Conservation (phyloP, 2,113 vertebrate species). For the Stercorarius parasiticus region DNA sequence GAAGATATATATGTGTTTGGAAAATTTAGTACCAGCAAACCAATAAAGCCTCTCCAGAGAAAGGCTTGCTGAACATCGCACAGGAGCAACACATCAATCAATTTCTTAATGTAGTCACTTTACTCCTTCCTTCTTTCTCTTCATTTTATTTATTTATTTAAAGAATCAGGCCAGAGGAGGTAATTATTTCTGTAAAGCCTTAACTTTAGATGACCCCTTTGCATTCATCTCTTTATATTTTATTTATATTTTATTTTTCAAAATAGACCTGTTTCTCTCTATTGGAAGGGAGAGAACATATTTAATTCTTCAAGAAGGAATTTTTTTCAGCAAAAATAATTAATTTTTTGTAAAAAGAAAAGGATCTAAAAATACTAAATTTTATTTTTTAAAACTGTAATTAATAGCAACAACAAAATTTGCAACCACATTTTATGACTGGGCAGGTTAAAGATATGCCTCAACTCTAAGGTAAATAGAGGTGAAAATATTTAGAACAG, state of each 20-base stretch:
- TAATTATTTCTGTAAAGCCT: not conserved
- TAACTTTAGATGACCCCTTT: not conserved
- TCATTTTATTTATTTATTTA: not conserved
- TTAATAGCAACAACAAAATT: not conserved
- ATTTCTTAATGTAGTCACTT: slow-evolving; percentile 50
- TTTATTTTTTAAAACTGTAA: not conserved
- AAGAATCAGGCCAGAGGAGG: not conserved
- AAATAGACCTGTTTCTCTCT: not conserved
- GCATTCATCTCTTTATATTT: not conserved
- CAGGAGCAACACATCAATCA: slow-evolving; percentile 52
- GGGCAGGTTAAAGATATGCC: not conserved
- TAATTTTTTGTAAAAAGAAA: not conserved
- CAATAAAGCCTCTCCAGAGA: slow-evolving; percentile 49
- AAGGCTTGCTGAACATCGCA: not conserved
- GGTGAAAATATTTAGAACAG: not conserved
- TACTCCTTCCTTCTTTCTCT: not conserved
- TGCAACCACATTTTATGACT: not conserved
- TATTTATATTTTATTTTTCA: not conserved
- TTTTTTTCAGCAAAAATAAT: not conserved
- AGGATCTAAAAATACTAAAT: not conserved
- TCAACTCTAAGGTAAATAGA: not conserved
- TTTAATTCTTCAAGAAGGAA: not conserved
- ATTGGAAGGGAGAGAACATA: not conserved
- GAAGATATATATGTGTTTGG: slow-evolving; percentile 58
- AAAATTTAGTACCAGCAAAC: slow-evolving; percentile 61